Percentiles rank a stretch among this genome's conserved stretches.
These are phyloP conservation scores for Phasianus colchicus DNA, from an alignment of 2,113 vertebrate genomes.

Conservation along the genomic window DNA sequence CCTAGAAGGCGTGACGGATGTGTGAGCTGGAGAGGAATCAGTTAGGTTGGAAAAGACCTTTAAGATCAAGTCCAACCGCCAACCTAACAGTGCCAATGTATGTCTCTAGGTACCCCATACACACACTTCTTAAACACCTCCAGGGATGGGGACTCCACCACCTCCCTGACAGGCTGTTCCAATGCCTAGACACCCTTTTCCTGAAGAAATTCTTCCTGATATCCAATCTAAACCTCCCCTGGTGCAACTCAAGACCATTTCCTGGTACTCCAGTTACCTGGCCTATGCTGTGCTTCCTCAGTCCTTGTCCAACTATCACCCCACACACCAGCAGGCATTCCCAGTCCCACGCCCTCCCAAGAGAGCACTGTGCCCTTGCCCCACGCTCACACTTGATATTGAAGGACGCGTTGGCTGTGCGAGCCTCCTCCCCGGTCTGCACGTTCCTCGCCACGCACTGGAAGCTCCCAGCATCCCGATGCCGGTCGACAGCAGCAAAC, in stretches of 20 bases:
- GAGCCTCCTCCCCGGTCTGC: conserved; percentile 76
- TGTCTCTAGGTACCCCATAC: not conserved
- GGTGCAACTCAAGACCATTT: not conserved
- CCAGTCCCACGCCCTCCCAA: not conserved
- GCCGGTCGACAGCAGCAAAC: conserved; percentile 88
- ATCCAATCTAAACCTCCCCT: not conserved
- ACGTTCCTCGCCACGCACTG: conserved; percentile 84
- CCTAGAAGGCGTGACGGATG: not conserved
- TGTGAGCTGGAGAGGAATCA: not conserved
- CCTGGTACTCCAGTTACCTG: not conserved
- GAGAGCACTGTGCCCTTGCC: rapidly evolving
- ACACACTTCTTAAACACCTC: not conserved
- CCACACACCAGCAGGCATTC: not conserved
- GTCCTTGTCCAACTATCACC: not conserved
- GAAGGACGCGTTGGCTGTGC: conserved; percentile 89
- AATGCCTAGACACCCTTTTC: not conserved
- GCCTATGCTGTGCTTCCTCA: rapidly evolving
- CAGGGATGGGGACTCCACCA: not conserved
- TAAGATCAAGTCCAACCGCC: not conserved
- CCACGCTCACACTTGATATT: conserved; percentile 96
- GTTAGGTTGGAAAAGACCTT: not conserved
- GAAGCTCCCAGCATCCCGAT: conserved; percentile 87
- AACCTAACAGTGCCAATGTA: not conserved
- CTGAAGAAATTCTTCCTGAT: not conserved
- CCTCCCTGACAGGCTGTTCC: not conserved